A percentile compares a stretch with the other conserved stretches of the same genome.
Evolutionary conservation across 2,888 invertebrate genomes (phyloP).

Genomic region (Nomada goodeniana): DNA sequence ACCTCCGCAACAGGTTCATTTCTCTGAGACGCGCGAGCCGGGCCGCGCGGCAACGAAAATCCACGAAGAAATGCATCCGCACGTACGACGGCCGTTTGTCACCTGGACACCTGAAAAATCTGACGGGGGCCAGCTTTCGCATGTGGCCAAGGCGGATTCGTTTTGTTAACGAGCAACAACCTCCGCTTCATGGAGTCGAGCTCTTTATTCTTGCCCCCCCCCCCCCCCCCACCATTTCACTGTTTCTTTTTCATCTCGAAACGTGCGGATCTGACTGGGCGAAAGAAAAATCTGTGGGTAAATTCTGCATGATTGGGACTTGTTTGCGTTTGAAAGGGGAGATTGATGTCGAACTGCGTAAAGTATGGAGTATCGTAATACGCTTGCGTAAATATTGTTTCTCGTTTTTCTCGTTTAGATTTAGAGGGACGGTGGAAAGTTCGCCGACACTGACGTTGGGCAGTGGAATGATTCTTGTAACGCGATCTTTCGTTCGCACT

Average conservation of each 20-base stretch:
- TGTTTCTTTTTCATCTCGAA: neutral
- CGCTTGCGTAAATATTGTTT: neutral
- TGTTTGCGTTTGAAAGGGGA: conserved; percentile 2
- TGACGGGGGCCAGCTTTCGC: conserved; percentile 68
- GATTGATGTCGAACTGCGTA: conserved; percentile 8
- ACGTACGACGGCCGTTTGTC: conserved; percentile 76
- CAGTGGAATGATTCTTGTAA: too few relatives aligned
- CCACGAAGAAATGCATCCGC: conserved; percentile 77
- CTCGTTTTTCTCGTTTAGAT: too few relatives aligned
- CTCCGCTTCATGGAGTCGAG: neutral
- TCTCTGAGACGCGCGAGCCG: conserved; percentile 69
- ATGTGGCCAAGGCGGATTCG: conserved; percentile 67
- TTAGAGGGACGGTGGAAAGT: too few relatives aligned
- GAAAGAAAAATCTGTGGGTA: conserved; percentile 17
- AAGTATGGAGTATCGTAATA: neutral
- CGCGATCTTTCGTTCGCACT: too few relatives aligned
- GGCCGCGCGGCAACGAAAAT: conserved; percentile 73
- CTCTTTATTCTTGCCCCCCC: neutral
- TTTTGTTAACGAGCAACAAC: conserved; percentile 69
- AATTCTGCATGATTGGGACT: conserved; percentile 14
- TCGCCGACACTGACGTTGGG: too few relatives aligned
- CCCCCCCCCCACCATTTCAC: too few relatives aligned
- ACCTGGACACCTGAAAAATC: conserved; percentile 77
- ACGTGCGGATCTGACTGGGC: conserved; percentile 19
- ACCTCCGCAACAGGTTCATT: conserved; percentile 83